Percentiles rank a stretch among this genome's conserved stretches.
Conservation (phyloP, 1,140 invertebrate species). For the Drosophila asahinai region DNA sequence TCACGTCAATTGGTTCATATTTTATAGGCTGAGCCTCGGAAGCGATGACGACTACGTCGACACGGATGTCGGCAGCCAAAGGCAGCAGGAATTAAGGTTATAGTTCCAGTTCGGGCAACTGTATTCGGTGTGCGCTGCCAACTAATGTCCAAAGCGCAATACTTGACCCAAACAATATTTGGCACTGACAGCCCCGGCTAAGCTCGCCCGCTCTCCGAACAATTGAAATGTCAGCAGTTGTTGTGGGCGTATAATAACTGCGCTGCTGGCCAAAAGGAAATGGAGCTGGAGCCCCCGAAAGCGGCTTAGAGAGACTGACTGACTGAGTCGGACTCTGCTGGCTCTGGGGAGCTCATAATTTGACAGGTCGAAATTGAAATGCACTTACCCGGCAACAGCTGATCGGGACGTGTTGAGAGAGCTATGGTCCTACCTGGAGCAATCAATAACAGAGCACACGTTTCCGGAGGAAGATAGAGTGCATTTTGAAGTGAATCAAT, state of each 20-base stretch:
- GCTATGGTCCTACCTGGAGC: constrained; percentile 10
- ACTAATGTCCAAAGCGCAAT: constrained; percentile 47
- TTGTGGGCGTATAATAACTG: constrained; percentile 52
- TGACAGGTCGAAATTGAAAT: constrained; percentile 37
- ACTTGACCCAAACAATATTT: constrained; percentile 71
- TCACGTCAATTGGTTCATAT: constrained; percentile 81
- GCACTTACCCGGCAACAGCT: constrained; percentile 41
- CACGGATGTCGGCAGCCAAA: constrained; percentile 28
- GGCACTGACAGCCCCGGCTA: constrained; percentile 46
- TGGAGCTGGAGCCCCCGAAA: constrained; percentile 5
- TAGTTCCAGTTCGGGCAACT: constrained; percentile 41
- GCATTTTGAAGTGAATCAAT: neutral
- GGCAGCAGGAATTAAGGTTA: constrained; percentile 58
- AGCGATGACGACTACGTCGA: constrained; percentile 38
- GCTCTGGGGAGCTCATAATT: constrained; percentile 21
- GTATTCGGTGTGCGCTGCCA: neutral
- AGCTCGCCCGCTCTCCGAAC: constrained; percentile 34
- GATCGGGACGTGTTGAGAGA: constrained; percentile 15
- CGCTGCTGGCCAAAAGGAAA: constrained; percentile 25
- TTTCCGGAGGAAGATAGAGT: neutral
- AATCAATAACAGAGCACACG: constrained; percentile 16
- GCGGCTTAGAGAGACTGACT: constrained; percentile 16
- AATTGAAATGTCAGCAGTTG: constrained; percentile 73
- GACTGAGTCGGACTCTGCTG: neutral
- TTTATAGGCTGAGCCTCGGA: constrained; percentile 68